A percentile compares a stretch with the other conserved stretches of the same genome.
Evolutionary conservation across 2,113 vertebrate species (phyloP).

Genomic region (Circaetus gallicus): DNA sequence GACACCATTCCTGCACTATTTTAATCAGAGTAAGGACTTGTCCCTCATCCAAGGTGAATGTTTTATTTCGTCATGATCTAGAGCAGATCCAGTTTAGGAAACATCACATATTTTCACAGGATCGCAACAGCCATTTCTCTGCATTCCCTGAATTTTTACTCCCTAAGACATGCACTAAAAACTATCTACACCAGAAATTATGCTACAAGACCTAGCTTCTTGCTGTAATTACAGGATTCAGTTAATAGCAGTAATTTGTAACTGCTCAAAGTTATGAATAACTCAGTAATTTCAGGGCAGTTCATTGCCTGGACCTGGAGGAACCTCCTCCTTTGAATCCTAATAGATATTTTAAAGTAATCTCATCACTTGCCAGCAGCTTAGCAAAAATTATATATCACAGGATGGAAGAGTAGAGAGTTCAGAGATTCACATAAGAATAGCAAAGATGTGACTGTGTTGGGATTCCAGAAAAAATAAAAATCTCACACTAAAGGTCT

Average conservation of each 20-base stretch:
- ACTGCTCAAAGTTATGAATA: constrained; percentile 17
- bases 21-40: background rate
- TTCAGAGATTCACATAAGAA: background rate
- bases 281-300: constrained; percentile 31
- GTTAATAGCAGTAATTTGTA: constrained; percentile 42
- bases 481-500: background rate
- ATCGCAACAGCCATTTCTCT: background rate
- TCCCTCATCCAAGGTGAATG: background rate
- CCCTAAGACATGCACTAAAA: background rate
- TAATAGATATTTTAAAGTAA: constrained; percentile 18
- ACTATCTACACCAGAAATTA: background rate
- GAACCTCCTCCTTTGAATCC: background rate
- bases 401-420: background rate
- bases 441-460: background rate
- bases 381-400: background rate
- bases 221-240: background rate
- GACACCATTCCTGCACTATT: background rate
- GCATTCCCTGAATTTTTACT: background rate
- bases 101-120: background rate
- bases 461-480: background rate
- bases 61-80: background rate
- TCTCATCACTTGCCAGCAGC: background rate
- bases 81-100: background rate
- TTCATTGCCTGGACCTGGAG: background rate
- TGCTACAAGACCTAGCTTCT: background rate